Conservation (phyloP, 2,113 vertebrate genomes). For the Tinamus guttatus region DNA sequence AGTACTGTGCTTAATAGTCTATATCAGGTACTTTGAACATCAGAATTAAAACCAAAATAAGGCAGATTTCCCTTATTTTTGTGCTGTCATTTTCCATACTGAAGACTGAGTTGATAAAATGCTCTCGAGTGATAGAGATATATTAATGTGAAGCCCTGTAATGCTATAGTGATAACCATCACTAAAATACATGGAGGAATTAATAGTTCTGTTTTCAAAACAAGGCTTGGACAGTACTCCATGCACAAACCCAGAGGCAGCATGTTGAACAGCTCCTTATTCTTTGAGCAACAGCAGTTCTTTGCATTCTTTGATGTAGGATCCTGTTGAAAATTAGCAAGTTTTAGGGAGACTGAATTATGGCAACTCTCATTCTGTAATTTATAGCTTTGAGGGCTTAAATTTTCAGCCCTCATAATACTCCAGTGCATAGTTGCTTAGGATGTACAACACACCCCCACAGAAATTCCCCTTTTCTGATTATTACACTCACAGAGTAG, state of each 20-base stretch:
- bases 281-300: background rate
- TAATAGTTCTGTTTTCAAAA: background rate
- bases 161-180: background rate
- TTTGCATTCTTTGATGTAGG: background rate
- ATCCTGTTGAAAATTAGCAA: background rate
- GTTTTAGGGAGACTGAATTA: background rate
- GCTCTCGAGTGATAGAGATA: background rate
- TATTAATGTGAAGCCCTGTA: background rate
- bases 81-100: background rate
- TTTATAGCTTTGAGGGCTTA: background rate
- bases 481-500: constrained; percentile 37
- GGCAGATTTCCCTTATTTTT: background rate
- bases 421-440: background rate
- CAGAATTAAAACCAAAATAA: background rate
- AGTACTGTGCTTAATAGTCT: background rate
- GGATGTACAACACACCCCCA: background rate
- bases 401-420: background rate
- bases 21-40: background rate
- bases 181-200: background rate
- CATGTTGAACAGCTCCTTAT: background rate
- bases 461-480: constrained; percentile 43
- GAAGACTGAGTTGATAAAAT: background rate
- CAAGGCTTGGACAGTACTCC: rapidly evolving
- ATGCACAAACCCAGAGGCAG: background rate
- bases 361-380: background rate